Conservation (phyloP, 2,113 vertebrate genomes). For the Natator depressus region DNA sequence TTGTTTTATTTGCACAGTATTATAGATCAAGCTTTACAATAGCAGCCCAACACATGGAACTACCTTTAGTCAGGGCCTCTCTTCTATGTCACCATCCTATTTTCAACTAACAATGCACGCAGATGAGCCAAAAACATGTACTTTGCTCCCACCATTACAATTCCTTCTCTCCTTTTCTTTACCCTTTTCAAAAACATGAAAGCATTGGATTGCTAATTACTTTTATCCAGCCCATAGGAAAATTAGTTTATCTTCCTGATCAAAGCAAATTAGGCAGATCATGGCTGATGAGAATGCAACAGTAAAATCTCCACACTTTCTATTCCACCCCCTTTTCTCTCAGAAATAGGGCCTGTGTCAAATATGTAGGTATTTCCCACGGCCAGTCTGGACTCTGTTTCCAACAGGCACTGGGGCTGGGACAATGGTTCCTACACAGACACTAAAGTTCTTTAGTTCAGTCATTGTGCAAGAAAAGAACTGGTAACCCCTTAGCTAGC, state of each 20-base stretch:
- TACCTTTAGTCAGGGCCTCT: slow-evolving; percentile 48
- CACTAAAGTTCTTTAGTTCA: slow-evolving; percentile 87
- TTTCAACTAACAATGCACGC: slow-evolving; percentile 76
- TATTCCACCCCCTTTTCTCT: slow-evolving; percentile 82
- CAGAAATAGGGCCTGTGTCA: slow-evolving; percentile 85
- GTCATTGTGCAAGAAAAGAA: slow-evolving; percentile 83
- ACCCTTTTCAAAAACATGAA: slow-evolving; percentile 81
- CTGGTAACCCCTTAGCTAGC: slow-evolving; percentile 81
- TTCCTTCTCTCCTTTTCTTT: slow-evolving; percentile 79
- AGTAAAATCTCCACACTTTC: slow-evolving; percentile 86
- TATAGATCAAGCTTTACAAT: neutral
- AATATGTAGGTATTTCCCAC: slow-evolving; percentile 90
- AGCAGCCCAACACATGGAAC: slow-evolving; percentile 22
- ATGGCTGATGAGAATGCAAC: slow-evolving; percentile 85
- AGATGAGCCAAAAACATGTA: slow-evolving; percentile 76
- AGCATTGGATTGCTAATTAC: slow-evolving; percentile 84
- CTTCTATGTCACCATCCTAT: slow-evolving; percentile 59
- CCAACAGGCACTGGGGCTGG: slow-evolving; percentile 77
- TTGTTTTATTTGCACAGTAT: neutral
- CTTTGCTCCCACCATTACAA: slow-evolving; percentile 72
- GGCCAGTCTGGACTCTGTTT: slow-evolving; percentile 83
- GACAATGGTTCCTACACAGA: slow-evolving; percentile 88
- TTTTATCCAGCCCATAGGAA: slow-evolving; percentile 82
- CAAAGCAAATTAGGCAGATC: slow-evolving; percentile 89
- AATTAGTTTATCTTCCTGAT: slow-evolving; percentile 88